phyloP scores from a whole-genome alignment of 2,888 invertebrate genomes.

The Venusia cambrica region DNA sequence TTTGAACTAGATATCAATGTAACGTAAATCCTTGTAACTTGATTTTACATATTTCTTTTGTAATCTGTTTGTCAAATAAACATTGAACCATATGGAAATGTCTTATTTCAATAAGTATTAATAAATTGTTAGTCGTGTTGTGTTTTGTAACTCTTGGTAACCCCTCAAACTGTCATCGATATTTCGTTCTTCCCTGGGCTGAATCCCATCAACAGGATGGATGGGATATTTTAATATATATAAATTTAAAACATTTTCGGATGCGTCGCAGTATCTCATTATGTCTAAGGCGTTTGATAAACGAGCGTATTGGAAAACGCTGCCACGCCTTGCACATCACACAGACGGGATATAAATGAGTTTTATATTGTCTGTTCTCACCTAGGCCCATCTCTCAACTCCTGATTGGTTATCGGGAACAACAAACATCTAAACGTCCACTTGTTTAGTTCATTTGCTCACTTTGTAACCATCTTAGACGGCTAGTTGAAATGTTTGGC shows the following conservation, averaged over 20 bases:
- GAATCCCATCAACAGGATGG: constrained; percentile 46
- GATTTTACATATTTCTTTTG: no score
- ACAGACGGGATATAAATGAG: constrained; percentile 75
- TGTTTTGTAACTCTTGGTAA: no score
- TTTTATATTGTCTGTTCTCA: constrained; percentile 76
- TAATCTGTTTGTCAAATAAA: no score
- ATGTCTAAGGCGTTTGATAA: constrained; percentile 73
- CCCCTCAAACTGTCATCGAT: constrained; percentile 24
- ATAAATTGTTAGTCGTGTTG: no score
- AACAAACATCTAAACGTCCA: constrained; percentile 54
- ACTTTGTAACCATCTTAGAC: constrained; percentile 71
- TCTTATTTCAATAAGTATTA: no score
- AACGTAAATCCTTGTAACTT: no score
- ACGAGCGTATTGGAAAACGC: constrained; percentile 75
- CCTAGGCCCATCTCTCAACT: constrained; percentile 68
- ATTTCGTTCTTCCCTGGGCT: constrained; percentile 36
- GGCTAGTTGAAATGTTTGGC: constrained; percentile 77
- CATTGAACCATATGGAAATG: no score
- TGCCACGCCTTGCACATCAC: constrained; percentile 71
- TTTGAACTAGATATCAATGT: no score
- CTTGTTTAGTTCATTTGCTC: constrained; percentile 73
- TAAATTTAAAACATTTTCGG: constrained; percentile 62
- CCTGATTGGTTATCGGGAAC: constrained; percentile 64
- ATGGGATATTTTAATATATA: constrained; percentile 54
- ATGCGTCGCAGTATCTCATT: constrained; percentile 70